A percentile compares a stretch with the other conserved stretches of the same genome.
Evolutionary conservation across 2,888 invertebrate species (phyloP).

Genomic region (Phania funesta): DNA sequence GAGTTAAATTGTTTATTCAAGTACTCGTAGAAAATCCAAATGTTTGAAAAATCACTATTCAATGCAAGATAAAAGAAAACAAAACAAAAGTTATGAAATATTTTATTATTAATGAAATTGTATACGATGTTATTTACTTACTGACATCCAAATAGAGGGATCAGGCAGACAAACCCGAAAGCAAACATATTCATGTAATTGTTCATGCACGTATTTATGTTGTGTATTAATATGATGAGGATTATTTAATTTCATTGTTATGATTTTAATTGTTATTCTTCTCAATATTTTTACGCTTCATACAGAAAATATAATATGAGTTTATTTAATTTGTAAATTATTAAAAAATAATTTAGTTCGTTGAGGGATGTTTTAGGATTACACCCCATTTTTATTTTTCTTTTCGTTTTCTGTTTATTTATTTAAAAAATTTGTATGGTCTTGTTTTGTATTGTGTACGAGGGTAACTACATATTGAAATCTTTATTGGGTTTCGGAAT

Average conservation of each 20-base stretch:
- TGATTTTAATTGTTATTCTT: constrained; percentile 54
- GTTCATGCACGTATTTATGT: background rate
- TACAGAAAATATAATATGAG: constrained; percentile 58
- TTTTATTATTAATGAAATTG: constrained; percentile 65
- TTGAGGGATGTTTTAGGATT: constrained; percentile 45
- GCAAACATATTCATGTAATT: background rate
- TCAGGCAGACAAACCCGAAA: constrained; percentile 4
- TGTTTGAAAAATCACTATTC: constrained; percentile 17
- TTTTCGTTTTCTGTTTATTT: background rate
- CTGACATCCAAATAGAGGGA: constrained; percentile 36
- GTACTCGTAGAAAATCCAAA: background rate
- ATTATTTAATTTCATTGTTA: constrained; percentile 64
- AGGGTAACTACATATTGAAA: too few species aligned
- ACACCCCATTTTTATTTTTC: background rate
- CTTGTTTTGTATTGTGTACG: background rate
- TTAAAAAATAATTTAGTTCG: constrained; percentile 54
- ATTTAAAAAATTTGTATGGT: background rate
- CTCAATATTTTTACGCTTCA: constrained; percentile 66
- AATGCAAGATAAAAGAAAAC: background rate
- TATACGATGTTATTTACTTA: constrained; percentile 60
- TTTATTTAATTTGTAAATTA: constrained; percentile 63
- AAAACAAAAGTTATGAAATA: constrained; percentile 58
- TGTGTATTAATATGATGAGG: constrained; percentile 55
- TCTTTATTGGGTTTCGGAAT: too few species aligned
- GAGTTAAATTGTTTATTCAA: background rate